Conservation (phyloP, 2,888 invertebrate genomes). For the Lottia scabra region DNA sequence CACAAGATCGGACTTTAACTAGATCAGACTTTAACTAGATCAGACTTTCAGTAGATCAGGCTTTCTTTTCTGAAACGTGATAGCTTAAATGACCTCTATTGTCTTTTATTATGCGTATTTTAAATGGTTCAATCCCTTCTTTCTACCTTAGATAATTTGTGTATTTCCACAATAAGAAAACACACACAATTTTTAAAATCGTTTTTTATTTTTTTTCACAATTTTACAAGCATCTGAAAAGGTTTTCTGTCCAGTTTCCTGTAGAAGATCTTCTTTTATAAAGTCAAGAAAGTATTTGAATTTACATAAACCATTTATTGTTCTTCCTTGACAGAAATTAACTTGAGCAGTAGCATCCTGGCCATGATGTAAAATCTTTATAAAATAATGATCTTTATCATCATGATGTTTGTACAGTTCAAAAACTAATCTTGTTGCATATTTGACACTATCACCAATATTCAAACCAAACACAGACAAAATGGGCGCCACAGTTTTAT, state of each 20-base stretch:
- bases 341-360: conserved; percentile 85
- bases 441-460: conserved; percentile 78
- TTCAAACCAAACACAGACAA: conserved; percentile 82
- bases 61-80: too few relatives aligned
- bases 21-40: too few relatives aligned
- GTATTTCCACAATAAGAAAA: too few relatives aligned
- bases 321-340: conserved; percentile 78
- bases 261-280: conserved; percentile 88
- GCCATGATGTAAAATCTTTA: conserved; percentile 87
- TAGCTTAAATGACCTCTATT: too few relatives aligned
- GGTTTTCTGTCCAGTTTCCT: conserved; percentile 40
- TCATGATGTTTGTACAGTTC: conserved; percentile 79
- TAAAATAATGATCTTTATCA: conserved; percentile 71
- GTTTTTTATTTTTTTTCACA: not conserved
- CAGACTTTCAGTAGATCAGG: too few relatives aligned
- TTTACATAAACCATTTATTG: conserved; percentile 75
- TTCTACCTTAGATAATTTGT: too few relatives aligned
- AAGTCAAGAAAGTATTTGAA: conserved; percentile 89
- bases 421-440: conserved; percentile 87
- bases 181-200: too few relatives aligned
- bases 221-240: not conserved
- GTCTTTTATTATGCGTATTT: too few relatives aligned
- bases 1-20: too few relatives aligned
- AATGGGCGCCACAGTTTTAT: conserved; percentile 88
- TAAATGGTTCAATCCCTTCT: too few relatives aligned